Base-by-base conservation (phyloP, 2,888 invertebrate genomes). In the Ernsta delagoae region DNA sequence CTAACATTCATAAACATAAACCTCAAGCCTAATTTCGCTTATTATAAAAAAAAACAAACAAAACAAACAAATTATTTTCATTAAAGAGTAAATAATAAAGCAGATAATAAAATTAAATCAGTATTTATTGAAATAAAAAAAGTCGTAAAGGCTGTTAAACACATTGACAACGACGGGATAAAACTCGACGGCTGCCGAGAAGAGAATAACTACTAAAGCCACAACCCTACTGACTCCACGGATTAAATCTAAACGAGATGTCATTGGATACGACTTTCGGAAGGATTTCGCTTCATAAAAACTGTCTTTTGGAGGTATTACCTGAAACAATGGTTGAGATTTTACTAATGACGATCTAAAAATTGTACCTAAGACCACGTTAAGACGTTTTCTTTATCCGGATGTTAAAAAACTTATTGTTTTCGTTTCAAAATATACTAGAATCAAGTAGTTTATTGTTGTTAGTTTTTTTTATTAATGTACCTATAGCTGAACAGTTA, bases 131-230 rank as follows among this genome's bases (percentile, higher is more conserved):
- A 67, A 68, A 67, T 75, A 76, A 12, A 86, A 68, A 71, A 81
- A 83, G 31, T 72, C 75, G 54, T 79, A 75, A 0, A 86, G 65
- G 1, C 66, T 67, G 3, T 73, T 43, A 43, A 79, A 78, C 6
- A 86, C 70, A 7, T 77, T 74, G 2, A 76, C 73, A 0, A 90
- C 69, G 9, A 88, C 68, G 0, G 91, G 89, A 41, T 85, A 90
- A 69, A 90, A 87, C 70, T 92, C 92, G 0, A 87, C 62, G 0
- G 81, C 69, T 0, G 84, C 86, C 0, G 86, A 79, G 1, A 84
- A 8, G 0, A 87, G 72, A 0, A 91, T 71, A 0, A 83, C 81
- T 0, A 80, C n/a, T 0, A 92, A 70, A 0, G 89, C 83, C 9
- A 83, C 67, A 1, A 84, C 70, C 16, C 92, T 78, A 56, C 79